phyloP scores from a whole-genome alignment of 2,888 invertebrate genomes.

The Lymantria monacha region DNA sequence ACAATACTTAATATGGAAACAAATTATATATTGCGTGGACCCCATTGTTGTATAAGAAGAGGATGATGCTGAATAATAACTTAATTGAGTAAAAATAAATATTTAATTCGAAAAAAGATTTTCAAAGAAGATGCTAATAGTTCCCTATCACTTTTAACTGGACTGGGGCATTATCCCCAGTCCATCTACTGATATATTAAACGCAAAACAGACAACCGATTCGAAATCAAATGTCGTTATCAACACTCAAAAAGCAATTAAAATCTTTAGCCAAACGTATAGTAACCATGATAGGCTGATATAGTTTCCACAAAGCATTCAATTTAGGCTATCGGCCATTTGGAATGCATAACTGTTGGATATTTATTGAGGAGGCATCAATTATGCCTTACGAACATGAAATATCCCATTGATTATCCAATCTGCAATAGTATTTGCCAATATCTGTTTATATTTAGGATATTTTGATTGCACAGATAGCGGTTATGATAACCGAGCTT shows the following conservation, averaged over 20 bases:
- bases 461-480: background rate
- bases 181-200: too few species aligned
- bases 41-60: too few species aligned
- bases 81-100: too few species aligned
- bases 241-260: conserved; percentile 21
- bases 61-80: too few species aligned
- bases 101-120: too few species aligned
- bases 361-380: conserved; percentile 17
- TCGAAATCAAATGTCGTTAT: conserved; percentile 6
- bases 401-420: conserved; percentile 6
- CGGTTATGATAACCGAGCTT: too few species aligned
- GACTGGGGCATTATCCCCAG: too few species aligned
- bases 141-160: too few species aligned
- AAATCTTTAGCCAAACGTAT: conserved; percentile 25
- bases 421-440: background rate
- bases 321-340: conserved; percentile 16
- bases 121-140: too few species aligned
- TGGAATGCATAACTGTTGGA: conserved; percentile 7
- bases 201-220: background rate
- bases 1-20: too few species aligned
- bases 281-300: conserved; percentile 22
- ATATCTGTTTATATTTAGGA: background rate
- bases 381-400: conserved; percentile 3
- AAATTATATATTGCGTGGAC: too few species aligned
- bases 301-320: conserved; percentile 27